Conservation (phyloP, 2,797 vertebrate genomes). For the Petrocephalus sullivani region DNA sequence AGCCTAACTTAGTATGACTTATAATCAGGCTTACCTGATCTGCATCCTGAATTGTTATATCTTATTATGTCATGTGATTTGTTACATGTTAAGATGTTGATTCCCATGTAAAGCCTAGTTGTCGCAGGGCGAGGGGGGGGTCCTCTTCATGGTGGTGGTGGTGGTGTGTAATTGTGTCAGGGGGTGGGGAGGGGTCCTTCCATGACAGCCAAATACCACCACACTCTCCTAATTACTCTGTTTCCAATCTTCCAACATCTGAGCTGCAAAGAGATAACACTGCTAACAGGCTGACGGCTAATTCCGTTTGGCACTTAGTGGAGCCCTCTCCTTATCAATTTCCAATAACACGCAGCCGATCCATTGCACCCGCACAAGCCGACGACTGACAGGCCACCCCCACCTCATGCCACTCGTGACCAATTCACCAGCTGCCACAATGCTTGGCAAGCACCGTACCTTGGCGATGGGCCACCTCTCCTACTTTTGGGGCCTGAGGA, state of each 20-base stretch:
- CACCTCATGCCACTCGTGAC: conserved; percentile 5
- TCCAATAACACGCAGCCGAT: conserved; percentile 24
- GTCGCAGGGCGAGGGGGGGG: neutral
- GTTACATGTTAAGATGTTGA: neutral
- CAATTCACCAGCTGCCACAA: conserved; percentile 22
- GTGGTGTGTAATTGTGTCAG: no score
- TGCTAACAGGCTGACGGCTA: conserved; percentile 15
- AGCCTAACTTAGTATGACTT: neutral
- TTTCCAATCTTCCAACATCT: conserved; percentile 18
- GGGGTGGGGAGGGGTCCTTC: neutral
- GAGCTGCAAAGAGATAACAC: conserved; percentile 10
- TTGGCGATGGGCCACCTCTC: neutral
- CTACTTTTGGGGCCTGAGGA: neutral
- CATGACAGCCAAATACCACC: neutral
- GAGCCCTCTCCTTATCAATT: conserved; percentile 23
- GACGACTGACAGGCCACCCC: neutral
- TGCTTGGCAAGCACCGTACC: neutral
- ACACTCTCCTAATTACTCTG: neutral
- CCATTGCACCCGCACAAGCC: conserved; percentile 7
- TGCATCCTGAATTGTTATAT: neutral
- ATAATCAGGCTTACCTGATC: neutral
- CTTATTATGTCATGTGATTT: neutral
- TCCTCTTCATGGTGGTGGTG: neutral
- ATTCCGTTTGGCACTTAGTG: conserved; percentile 22
- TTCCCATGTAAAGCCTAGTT: neutral